These are phyloP conservation scores for Sebastes cheni DNA, from an alignment of 2,797 vertebrate genomes.

Conservation along the genomic window DNA sequence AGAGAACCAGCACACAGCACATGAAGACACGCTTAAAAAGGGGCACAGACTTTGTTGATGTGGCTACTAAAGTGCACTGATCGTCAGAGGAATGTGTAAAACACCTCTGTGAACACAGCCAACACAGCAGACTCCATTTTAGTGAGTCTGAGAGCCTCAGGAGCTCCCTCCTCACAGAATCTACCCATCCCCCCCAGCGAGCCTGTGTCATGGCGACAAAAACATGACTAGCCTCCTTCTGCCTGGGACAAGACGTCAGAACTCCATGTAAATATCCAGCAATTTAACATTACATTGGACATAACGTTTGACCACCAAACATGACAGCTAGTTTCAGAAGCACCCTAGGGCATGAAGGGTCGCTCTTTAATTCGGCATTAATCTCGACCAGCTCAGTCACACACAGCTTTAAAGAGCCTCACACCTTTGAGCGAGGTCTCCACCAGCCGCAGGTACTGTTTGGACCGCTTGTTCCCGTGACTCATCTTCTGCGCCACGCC, in stretches of 20 bases:
- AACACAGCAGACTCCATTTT: conserved; percentile 59
- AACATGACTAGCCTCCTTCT: background rate
- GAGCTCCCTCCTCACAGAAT: conserved; percentile 12
- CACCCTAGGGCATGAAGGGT: fast-evolving
- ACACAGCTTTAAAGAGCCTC: background rate
- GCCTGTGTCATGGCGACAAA: conserved; percentile 46
- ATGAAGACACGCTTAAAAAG: background rate
- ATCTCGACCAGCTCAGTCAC: background rate
- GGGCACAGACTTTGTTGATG: background rate
- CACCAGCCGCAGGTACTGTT: conserved; percentile 90
- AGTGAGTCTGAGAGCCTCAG: conserved; percentile 2
- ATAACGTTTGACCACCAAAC: fast-evolving
- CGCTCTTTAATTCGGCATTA: background rate
- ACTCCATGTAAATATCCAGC: background rate
- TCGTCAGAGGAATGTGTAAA: background rate
- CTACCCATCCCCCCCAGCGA: conserved; percentile 52
- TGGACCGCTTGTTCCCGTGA: conserved; percentile 90
- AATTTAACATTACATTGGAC: background rate
- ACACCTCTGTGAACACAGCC: background rate
- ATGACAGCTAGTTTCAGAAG: too few species aligned
- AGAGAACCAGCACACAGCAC: background rate
- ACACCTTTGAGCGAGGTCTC: conserved; percentile 92
- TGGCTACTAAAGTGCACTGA: background rate
- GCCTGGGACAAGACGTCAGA: background rate
- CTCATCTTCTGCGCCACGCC: conserved; percentile 91